Conservation (phyloP, 2,113 vertebrate genomes). For the Clarias batrachus region DNA sequence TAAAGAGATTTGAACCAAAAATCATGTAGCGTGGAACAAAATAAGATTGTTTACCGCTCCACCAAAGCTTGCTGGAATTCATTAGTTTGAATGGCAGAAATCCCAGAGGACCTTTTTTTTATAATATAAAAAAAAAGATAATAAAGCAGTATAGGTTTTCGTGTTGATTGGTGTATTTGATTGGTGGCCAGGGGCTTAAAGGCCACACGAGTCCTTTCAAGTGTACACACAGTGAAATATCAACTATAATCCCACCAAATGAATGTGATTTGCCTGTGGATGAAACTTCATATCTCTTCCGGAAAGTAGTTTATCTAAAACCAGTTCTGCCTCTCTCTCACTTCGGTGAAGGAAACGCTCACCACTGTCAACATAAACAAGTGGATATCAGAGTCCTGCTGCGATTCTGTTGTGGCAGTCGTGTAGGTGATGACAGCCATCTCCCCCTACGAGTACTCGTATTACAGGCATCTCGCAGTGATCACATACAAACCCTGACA, state of each 20-base stretch:
- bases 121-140: neutral
- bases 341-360: slow-evolving; percentile 17
- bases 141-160: neutral
- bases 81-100: slow-evolving; percentile 13
- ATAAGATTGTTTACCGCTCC: neutral
- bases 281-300: slow-evolving; percentile 27
- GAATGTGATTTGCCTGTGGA: slow-evolving; percentile 27
- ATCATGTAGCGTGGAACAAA: neutral
- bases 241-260: slow-evolving; percentile 12
- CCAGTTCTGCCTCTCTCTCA: slow-evolving; percentile 14
- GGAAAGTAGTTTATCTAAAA: slow-evolving; percentile 22
- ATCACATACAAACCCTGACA: slow-evolving; percentile 48
- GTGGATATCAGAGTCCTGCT: slow-evolving; percentile 29
- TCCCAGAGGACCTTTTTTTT: neutral
- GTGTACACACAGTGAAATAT: slow-evolving; percentile 1
- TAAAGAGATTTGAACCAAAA: slow-evolving; percentile 3
- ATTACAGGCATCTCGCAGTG: slow-evolving; percentile 48
- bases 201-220: neutral
- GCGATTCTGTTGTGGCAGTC: slow-evolving; percentile 25
- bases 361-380: slow-evolving; percentile 46
- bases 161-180: slow-evolving; percentile 13
- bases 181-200: neutral
- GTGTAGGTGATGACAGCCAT: slow-evolving; percentile 49
- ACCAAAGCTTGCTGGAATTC: neutral
- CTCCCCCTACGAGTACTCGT: slow-evolving; percentile 35